Evolutionary conservation across 23 tunicate species (phyloP).

Genomic region (Ciona savignyi): DNA sequence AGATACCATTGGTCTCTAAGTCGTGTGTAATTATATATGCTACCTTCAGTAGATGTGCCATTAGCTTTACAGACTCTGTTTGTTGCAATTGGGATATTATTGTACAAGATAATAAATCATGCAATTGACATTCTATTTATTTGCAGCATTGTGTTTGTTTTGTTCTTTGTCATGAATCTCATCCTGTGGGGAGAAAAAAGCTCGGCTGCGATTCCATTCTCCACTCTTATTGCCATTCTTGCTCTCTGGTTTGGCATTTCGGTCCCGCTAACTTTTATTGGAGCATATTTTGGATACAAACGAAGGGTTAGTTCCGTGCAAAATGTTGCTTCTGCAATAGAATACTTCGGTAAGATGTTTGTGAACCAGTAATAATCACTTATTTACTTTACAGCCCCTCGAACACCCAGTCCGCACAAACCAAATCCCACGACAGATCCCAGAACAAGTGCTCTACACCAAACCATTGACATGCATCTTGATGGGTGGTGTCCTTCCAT

Average conservation of each 20-base stretch:
- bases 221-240: slow-evolving; percentile 87
- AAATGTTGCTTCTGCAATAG: neutral
- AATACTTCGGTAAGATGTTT: neutral
- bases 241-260: slow-evolving; percentile 98
- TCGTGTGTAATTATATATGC: too few species aligned
- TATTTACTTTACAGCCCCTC: slow-evolving; percentile 49
- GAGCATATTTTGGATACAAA: slow-evolving; percentile 94
- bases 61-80: too few species aligned
- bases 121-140: too few species aligned
- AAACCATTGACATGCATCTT: slow-evolving; percentile 79
- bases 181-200: slow-evolving; percentile 91
- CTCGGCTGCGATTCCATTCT: slow-evolving; percentile 98
- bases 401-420: slow-evolving; percentile 88
- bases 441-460: slow-evolving; percentile 84
- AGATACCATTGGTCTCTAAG: too few species aligned
- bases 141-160: slow-evolving; percentile 66
- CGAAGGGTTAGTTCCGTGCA: slow-evolving; percentile 36
- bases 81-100: too few species aligned
- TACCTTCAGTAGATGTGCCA: too few species aligned
- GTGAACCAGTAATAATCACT: neutral
- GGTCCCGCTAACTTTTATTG: slow-evolving; percentile 92
- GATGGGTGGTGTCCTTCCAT: slow-evolving; percentile 98
- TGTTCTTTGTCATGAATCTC: slow-evolving; percentile 95
- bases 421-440: slow-evolving; percentile 95
- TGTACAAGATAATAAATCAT: too few species aligned